Conservation (phyloP, 2,113 vertebrate species). For the Trinectes maculatus region DNA sequence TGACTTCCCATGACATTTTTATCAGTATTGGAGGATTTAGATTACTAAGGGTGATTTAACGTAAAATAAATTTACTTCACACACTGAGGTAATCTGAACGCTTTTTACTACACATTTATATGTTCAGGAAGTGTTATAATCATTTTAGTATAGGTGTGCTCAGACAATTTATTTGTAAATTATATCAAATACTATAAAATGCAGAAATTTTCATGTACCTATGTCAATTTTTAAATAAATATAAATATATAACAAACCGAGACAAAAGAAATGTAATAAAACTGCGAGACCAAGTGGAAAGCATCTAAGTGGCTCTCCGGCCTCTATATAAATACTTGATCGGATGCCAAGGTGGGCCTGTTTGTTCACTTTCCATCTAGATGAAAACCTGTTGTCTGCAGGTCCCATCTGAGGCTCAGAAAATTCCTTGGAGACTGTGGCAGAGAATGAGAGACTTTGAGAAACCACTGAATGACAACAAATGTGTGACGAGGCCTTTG, state of each 20-base stretch:
- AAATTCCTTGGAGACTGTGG: slow-evolving; percentile 23
- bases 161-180: no score
- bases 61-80: not conserved
- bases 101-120: no score
- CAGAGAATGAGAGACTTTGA: slow-evolving; percentile 43
- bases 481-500: slow-evolving; percentile 20
- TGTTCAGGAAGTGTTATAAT: no score
- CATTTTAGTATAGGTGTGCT: no score
- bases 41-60: not conserved
- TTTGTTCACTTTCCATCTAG: slow-evolving; percentile 52
- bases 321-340: slow-evolving; percentile 64
- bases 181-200: no score
- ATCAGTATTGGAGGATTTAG: no score
- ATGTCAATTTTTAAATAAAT: not conserved
- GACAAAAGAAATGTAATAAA: slow-evolving; percentile 14
- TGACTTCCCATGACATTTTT: no score
- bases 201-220: no score
- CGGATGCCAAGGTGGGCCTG: slow-evolving; percentile 62
- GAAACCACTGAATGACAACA: slow-evolving; percentile 56
- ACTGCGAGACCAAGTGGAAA: no score
- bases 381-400: slow-evolving; percentile 44
- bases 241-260: not conserved
- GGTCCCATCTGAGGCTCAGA: slow-evolving; percentile 25
- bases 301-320: slow-evolving; percentile 10
- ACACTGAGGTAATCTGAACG: not conserved